A percentile compares a stretch with the other conserved stretches of the same genome.
phyloP scores from a whole-genome alignment of 2,797 vertebrate species.

The Micrastur ruficollis region DNA sequence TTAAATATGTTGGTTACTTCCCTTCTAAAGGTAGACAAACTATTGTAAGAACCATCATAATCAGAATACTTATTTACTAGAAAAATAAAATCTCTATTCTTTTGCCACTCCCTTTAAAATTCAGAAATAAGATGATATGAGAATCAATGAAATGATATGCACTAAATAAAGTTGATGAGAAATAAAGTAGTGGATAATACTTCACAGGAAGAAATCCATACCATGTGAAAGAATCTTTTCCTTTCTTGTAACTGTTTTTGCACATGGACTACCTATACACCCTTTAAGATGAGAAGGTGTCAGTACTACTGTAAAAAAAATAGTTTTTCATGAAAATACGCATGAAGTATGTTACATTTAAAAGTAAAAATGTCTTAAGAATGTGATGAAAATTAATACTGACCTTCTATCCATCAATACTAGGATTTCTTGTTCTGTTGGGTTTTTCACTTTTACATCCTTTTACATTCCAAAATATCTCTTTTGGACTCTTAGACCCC shows the following conservation, averaged over 20 bases:
- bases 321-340: background rate
- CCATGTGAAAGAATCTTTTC: background rate
- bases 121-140: background rate
- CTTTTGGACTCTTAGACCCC: background rate
- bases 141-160: background rate
- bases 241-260: background rate
- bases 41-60: background rate
- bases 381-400: background rate
- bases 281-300: rapidly evolving
- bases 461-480: background rate
- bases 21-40: background rate
- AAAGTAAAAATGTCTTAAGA: background rate
- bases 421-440: background rate
- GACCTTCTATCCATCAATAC: background rate
- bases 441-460: background rate
- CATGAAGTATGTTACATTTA: background rate
- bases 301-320: background rate
- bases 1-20: background rate
- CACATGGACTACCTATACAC: background rate
- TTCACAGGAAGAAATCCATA: background rate
- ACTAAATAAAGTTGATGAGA: background rate
- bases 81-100: background rate
- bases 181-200: background rate
- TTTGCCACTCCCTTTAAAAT: background rate
- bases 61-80: background rate